Base-by-base conservation (phyloP, 1,140 invertebrate genomes). In the Halesus radiatus region DNA sequence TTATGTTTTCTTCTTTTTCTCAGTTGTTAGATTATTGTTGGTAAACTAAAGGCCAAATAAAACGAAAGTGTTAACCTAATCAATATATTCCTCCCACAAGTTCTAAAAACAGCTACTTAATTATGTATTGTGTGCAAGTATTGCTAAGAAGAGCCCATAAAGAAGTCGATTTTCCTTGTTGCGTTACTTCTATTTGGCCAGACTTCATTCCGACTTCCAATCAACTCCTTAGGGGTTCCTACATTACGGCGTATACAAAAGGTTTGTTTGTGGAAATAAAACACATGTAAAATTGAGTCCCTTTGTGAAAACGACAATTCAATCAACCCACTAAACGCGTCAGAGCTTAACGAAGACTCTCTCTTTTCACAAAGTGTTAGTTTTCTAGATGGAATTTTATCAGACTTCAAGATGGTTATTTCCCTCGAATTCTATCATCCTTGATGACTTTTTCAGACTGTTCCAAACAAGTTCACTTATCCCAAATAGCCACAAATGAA, bases 201-300 rank as follows among this genome's bases (percentile, higher is more conserved):
- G 23, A 64, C 62, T 32, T 66, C 62, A 66, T 66, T 29, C 22
- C 62, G 16, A 66, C 62, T 66, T 32, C 62, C 26, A 66, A 66
- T 66, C 62, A 66, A 66, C 62, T 16, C 62, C 62, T 66, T 16
- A 8, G 62, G 62, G 62, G 62, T 66, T 66, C 29, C 15, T 64
- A 22, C 62, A 66, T 66, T 66, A 37, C 62, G 23, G 62, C 6
- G 62, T 26, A 26, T 16, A n/a, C 62, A 37, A 66, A 66, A 20
- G 20, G 23, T 23, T 60, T 13, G 18, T 22, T 60, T 15, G 56
- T 1, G 10, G 23, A 60, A 20, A 60, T 23, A 7, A 60, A 60
- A 60, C 23, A 23, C 18, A 60, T 23, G 20, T 23, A 60, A 60
- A 22, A 60, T 60, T 13, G 20, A 13, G 7, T 13, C 18, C 8